Evolutionary conservation across 2,113 vertebrate genomes (phyloP).

Genomic region (Tretioscincus oriximinensis): DNA sequence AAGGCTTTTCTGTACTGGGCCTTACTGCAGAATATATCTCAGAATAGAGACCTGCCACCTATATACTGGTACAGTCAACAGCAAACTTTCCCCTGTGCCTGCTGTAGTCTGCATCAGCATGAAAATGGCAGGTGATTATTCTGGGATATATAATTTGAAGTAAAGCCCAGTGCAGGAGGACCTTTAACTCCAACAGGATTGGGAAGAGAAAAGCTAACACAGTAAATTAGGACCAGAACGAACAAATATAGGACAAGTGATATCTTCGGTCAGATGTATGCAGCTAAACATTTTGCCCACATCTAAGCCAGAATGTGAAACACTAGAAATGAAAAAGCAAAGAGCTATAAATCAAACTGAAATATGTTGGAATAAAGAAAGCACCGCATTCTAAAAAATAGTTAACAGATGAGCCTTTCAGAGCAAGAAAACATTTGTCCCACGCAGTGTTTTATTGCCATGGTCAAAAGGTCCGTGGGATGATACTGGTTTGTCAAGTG

Average conservation of each 20-base stretch:
- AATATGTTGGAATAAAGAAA: slow-evolving; percentile 34
- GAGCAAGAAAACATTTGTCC: slow-evolving; percentile 49
- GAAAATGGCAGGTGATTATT: no score
- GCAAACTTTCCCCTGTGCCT: no score
- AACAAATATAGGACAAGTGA: neutral
- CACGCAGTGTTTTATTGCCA: slow-evolving; percentile 54
- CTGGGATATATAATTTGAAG: no score
- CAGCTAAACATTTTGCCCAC: neutral
- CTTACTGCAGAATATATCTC: no score
- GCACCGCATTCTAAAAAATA: slow-evolving; percentile 20
- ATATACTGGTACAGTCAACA: no score
- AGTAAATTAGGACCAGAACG: neutral
- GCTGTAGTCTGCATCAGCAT: no score
- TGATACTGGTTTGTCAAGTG: slow-evolving; percentile 43
- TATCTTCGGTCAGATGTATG: neutral
- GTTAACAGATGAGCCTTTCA: slow-evolving; percentile 63
- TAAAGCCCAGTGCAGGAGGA: no score
- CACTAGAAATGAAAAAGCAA: slow-evolving; percentile 16
- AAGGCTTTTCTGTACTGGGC: no score
- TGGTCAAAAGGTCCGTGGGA: slow-evolving; percentile 65
- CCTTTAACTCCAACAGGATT: neutral
- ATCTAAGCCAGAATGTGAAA: neutral
- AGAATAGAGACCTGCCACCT: no score
- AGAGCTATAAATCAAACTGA: neutral
- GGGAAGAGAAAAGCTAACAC: neutral